phyloP scores from a whole-genome alignment of 1,140 invertebrate genomes.

The Semibalanus balanoides region DNA sequence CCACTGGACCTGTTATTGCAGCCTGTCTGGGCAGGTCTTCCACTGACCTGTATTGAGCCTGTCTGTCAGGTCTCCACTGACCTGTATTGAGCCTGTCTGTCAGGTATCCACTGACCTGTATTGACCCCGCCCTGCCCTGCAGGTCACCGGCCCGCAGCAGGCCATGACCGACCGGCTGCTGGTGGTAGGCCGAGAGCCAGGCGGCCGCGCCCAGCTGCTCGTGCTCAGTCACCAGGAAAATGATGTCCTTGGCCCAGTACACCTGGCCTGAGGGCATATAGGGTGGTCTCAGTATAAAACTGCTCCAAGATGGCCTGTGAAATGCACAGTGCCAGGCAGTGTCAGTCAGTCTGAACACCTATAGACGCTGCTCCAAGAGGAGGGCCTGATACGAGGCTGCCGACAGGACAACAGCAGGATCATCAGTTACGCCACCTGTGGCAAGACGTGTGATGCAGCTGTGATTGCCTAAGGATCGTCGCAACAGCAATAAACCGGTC shows the following conservation, averaged over 20 bases:
- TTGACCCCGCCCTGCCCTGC: conserved; percentile 58
- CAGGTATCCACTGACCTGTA: too few species aligned
- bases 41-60: too few species aligned
- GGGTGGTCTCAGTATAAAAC: conserved; percentile 7
- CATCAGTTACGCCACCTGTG: not conserved
- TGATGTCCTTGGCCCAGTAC: conserved; percentile 96
- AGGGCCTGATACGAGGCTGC: not conserved
- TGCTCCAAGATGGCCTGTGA: conserved; percentile 4
- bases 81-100: too few species aligned
- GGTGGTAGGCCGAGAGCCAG: conserved; percentile 90
- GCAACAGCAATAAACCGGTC: too few species aligned
- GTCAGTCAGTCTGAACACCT: not conserved
- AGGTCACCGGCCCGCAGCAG: not conserved
- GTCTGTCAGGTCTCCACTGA: too few species aligned
- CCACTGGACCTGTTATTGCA: too few species aligned
- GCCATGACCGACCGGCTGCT: conserved; percentile 23
- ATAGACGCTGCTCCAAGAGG: not conserved
- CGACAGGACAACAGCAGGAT: not conserved
- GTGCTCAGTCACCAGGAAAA: conserved; percentile 86
- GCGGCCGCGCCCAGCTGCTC: conserved; percentile 91
- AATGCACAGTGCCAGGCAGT: not conserved
- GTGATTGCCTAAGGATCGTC: too few species aligned
- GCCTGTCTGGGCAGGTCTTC: too few species aligned
- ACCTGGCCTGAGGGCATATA: conserved; percentile 55
- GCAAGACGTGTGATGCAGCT: not conserved